Conservation (phyloP, 2,888 invertebrate species). For the Loripinus fragilis region DNA sequence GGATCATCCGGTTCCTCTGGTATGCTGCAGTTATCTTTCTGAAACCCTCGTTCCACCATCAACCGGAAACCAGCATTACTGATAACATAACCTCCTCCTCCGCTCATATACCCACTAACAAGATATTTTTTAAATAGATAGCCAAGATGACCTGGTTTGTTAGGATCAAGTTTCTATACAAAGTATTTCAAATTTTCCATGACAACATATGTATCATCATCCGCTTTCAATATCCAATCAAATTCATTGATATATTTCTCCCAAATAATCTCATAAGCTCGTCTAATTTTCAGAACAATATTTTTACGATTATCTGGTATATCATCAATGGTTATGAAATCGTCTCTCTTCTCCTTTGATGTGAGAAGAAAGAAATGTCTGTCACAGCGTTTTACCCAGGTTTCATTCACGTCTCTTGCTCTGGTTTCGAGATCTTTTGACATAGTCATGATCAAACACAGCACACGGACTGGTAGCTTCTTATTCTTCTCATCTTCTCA, state of each 20-base stretch:
- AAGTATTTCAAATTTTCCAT: constrained; percentile 96
- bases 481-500: too few species aligned
- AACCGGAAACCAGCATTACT: constrained; percentile 90
- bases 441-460: constrained; percentile 98
- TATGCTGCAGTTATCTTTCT: constrained; percentile 87
- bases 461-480: constrained; percentile 85
- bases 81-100: constrained; percentile 89
- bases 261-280: constrained; percentile 94
- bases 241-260: constrained; percentile 91
- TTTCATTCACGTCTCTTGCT: constrained; percentile 94
- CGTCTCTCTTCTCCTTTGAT: constrained; percentile 85
- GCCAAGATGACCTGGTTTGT: constrained; percentile 91
- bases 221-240: constrained; percentile 99
- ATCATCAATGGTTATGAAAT: constrained; percentile 85
- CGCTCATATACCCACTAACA: constrained; percentile 84
- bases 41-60: constrained; percentile 90
- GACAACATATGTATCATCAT: constrained; percentile 98
- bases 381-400: constrained; percentile 94
- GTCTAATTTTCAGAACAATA: constrained; percentile 98
- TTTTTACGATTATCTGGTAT: constrained; percentile 95
- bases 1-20: constrained; percentile 87
- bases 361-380: constrained; percentile 83
- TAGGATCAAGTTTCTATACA: constrained; percentile 89
- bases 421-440: constrained; percentile 94
- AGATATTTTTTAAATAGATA: constrained; percentile 74